Evolutionary conservation across 2,113 vertebrate species (phyloP).

Genomic region (Microtus ochrogaster): DNA sequence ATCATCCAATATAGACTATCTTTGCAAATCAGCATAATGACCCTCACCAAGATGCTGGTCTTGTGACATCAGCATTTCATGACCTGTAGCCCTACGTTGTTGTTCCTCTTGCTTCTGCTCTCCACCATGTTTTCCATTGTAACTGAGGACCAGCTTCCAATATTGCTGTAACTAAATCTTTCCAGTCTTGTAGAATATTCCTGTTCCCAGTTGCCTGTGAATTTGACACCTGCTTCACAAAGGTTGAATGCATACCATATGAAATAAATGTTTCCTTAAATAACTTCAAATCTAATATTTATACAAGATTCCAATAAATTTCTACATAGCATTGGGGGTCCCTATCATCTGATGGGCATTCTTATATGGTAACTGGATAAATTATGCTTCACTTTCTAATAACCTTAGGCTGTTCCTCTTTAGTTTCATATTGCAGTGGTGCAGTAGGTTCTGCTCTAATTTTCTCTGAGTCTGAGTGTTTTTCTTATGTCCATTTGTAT

Average conservation of each 20-base stretch:
- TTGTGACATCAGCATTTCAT: neutral
- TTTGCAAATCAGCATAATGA: neutral
- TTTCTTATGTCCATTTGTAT: too few species aligned
- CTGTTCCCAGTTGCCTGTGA: neutral
- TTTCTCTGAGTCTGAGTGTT: too few species aligned
- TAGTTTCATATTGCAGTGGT: too few species aligned
- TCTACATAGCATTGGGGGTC: neutral
- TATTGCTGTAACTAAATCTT: neutral
- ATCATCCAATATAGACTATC: neutral
- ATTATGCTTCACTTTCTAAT: too few species aligned
- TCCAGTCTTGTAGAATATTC: neutral
- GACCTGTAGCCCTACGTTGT: neutral
- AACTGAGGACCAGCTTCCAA: neutral
- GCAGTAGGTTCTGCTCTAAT: too few species aligned
- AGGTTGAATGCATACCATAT: neutral
- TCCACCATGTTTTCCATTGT: neutral
- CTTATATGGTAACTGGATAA: neutral
- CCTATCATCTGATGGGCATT: neutral
- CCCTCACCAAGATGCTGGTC: neutral
- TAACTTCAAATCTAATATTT: neutral
- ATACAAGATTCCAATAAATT: neutral
- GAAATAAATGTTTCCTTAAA: neutral
- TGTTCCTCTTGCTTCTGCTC: neutral
- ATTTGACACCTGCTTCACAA: neutral
- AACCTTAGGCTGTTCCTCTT: too few species aligned